Evolutionary conservation across 2,888 invertebrate species (phyloP).

Genomic region (Lampropteryx suffumata): DNA sequence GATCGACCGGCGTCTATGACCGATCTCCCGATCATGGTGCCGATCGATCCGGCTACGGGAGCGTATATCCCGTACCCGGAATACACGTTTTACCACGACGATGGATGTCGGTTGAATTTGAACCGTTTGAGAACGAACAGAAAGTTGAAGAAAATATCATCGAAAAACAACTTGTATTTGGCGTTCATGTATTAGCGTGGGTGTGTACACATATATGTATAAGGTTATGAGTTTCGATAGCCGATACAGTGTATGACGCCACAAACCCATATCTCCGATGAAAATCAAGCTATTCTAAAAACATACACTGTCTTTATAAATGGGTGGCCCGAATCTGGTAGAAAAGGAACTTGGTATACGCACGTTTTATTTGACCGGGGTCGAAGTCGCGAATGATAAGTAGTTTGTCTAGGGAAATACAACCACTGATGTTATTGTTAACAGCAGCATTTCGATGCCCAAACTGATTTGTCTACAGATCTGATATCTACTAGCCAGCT

Average conservation of each 20-base stretch:
- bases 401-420: conserved; percentile 5
- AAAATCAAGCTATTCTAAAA: conserved; percentile 43
- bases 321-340: conserved; percentile 82
- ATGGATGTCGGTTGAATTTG: conserved; percentile 53
- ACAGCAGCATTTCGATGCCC: no score
- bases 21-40: conserved; percentile 69
- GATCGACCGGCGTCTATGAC: conserved; percentile 65
- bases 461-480: no score
- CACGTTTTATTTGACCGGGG: conserved; percentile 59
- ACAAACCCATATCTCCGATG: conserved; percentile 55
- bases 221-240: conserved; percentile 79
- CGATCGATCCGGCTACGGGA: conserved; percentile 62
- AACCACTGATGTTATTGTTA: no score
- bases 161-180: conserved; percentile 73
- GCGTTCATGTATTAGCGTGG: conserved; percentile 78
- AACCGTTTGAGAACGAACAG: conserved; percentile 56
- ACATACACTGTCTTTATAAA: conserved; percentile 63
- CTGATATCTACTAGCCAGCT: no score
- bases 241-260: conserved; percentile 74
- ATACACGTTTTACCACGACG: conserved; percentile 67
- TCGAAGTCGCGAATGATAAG: conserved; percentile 20
- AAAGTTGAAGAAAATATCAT: conserved; percentile 55
- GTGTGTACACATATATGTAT: conserved; percentile 43
- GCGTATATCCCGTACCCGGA: conserved; percentile 71
- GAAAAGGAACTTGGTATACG: conserved; percentile 63